Base-by-base conservation (phyloP, 1,140 invertebrate genomes). In the Dendroctonus valens region DNA sequence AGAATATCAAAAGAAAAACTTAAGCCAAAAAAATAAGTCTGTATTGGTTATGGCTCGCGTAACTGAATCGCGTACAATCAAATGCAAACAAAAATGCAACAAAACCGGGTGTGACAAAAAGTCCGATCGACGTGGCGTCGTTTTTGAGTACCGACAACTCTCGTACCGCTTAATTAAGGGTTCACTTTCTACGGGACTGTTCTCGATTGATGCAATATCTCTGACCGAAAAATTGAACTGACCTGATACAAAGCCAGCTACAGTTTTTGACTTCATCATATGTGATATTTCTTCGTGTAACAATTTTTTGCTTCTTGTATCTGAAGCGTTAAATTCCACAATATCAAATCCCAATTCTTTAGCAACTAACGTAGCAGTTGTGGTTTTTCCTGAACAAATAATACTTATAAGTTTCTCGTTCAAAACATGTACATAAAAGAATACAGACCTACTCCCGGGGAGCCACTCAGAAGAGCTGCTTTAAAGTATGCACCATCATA, bases 281-380 rank as follows among this genome's bases (percentile, higher is more conserved):
- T 90, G 87, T 0, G 88, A 81, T 5, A 98, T 89, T 77, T 91
- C 86, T 70, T 91, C 87, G 72, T 96, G 87, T 7, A 99, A 83
- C 40, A 92, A 83, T 44, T 86, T 91, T 77, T 99, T 99, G 68
- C 89, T 97, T 67, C 98, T 83, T 0, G 94, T 96, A 81, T 99
- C 97, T 0, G 97, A 99, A 0, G 97, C 97, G 83, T 99, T 99
- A 70, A 98, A 90, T 80, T 99, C 97, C 26, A 98, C 87, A 61
- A 89, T 85, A 79, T 96, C 93, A 74, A 93, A 96, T 2, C 91
- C 92, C 9, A 96, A 77, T 79, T 97, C 92, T 76, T 92, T 87
- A 68, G 88, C 90, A 12, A 93, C 89, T 53, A 94, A 82, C 68
- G 89, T 85, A 15, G 89, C 93, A 1, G 90, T 91, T 9, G 94